Base-by-base conservation (phyloP, 2,797 vertebrate species). In the Molossus alvarezi region DNA sequence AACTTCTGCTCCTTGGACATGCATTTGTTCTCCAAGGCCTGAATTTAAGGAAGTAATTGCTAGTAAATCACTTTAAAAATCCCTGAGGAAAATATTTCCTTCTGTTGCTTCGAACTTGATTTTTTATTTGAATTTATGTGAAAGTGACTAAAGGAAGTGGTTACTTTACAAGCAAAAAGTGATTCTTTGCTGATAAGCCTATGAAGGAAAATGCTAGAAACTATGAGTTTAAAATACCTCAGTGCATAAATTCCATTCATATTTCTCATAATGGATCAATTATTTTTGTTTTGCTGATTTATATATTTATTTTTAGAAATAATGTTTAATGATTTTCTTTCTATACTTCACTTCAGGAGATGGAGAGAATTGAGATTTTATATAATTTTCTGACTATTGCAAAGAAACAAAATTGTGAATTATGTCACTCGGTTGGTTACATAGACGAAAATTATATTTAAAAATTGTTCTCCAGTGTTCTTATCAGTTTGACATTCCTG, bases 41-140 rank as follows among this genome's bases (percentile, higher is more conserved):
- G 29, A 88, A 93, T 92, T 85, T 77, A 82, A 90, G 48, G 72
- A 80, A 80, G 15, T n/a, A 91, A 37, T 69, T 6, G 17, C 62
- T 76, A 64, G 25, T 71, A 95, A 87, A 80, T 85, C 9, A 90
- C 76, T 72, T 41, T 33, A 29, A 48, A 75, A 89, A 80, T 25
- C 9, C 23, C 21, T 73, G 33, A 62, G 15, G 27, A 93, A 94
- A 95, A 64, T 86, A 94, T 88, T 83, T 88, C 27, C 9, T 37
- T 71, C 6, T 69, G 21, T 81, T 92, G 71, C 6, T 94, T 76
- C 20, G 90, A 77, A 73, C 2, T 37, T 73, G 29, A 10, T 76
- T 51, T 91, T 95, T 79, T 72, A 45, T 79, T 88, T 73, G 27
- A 81, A 88, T 69, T 91, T 87, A 87, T 27, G 48, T 71, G 27